These are phyloP conservation scores for Teleopsis dalmanni DNA, from an alignment of 1,140 invertebrate genomes.

Conservation along the genomic window DNA sequence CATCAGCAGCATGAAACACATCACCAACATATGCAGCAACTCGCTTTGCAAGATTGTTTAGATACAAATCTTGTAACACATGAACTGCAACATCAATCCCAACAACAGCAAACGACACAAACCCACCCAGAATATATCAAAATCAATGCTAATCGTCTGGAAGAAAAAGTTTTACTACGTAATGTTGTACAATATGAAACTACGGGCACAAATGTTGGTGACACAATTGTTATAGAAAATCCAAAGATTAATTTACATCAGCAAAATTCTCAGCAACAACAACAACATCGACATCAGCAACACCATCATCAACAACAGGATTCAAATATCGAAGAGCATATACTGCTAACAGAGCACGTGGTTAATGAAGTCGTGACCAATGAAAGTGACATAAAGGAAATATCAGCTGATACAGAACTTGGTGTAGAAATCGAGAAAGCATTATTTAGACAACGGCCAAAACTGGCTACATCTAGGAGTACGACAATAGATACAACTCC, in stretches of 20 bases:
- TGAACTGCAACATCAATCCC: conserved; percentile 3
- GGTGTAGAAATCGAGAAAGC: too few relatives aligned
- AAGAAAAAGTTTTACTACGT: conserved; percentile 34
- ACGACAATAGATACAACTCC: too few relatives aligned
- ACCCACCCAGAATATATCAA: conserved; percentile 34
- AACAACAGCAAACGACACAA: conserved; percentile 8
- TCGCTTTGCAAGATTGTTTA: conserved; percentile 24
- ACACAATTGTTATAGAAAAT: background rate
- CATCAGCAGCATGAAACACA: conserved; percentile 3
- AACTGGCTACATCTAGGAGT: too few relatives aligned
- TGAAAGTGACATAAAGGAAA: too few relatives aligned
- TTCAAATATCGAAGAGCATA: too few relatives aligned
- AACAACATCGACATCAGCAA: conserved; percentile 5
- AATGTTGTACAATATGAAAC: conserved; percentile 38
- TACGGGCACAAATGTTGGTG: background rate
- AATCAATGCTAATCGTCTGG: conserved; percentile 32
- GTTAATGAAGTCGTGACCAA: too few relatives aligned
- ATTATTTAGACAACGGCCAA: too few relatives aligned
- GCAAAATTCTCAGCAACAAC: conserved; percentile 16
- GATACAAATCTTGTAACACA: conserved; percentile 13
- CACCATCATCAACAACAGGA: conserved; percentile 7
- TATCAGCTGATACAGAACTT: too few relatives aligned
- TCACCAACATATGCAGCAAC: conserved; percentile 17
- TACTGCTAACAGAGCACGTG: too few relatives aligned
- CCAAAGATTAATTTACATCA: conserved; percentile 12